phyloP scores from a whole-genome alignment of 2,797 vertebrate genomes.

The Valencia hispanica region DNA sequence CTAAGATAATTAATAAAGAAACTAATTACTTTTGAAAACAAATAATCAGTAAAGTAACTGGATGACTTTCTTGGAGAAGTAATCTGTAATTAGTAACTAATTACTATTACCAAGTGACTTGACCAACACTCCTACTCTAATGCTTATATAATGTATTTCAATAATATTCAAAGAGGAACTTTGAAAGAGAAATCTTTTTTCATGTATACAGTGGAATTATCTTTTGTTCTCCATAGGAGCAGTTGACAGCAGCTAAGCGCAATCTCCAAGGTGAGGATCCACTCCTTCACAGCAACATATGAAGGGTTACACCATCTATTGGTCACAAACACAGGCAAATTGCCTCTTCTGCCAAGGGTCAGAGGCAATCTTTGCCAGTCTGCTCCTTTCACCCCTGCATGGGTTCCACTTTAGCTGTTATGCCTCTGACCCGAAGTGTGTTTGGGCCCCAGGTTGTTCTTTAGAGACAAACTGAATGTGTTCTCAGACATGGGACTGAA shows the following conservation, averaged over 20 bases:
- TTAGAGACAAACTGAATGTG: not conserved
- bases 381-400: not conserved
- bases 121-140: too few relatives aligned
- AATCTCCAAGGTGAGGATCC: not conserved
- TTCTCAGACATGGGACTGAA: not conserved
- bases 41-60: too few relatives aligned
- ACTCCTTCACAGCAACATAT: not conserved
- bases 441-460: not conserved
- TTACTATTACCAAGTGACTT: too few relatives aligned
- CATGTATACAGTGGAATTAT: not conserved
- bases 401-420: conserved; percentile 1
- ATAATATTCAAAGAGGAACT: not conserved
- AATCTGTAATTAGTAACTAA: too few relatives aligned
- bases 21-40: too few relatives aligned
- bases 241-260: not conserved
- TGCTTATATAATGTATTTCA: not conserved
- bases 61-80: too few relatives aligned
- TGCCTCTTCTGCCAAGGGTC: not conserved
- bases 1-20: too few relatives aligned
- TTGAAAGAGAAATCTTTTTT: too few relatives aligned
- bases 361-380: not conserved
- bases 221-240: not conserved
- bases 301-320: not conserved
- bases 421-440: not conserved
- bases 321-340: not conserved